Percentiles rank a stretch among this genome's conserved stretches.
Evolutionary conservation across 2,888 invertebrate genomes (phyloP).

Genomic region (Automeris io): DNA sequence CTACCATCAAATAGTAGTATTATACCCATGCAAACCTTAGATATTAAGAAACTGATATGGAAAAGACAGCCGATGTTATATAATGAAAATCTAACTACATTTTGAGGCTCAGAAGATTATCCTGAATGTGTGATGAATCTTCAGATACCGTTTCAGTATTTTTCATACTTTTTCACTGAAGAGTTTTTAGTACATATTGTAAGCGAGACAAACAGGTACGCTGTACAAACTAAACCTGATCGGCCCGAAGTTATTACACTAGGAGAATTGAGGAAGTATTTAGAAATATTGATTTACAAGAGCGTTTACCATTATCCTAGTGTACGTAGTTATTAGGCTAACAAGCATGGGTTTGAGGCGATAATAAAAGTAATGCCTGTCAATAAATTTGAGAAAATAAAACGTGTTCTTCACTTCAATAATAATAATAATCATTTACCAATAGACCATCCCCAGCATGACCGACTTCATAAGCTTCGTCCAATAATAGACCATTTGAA

Average conservation of each 20-base stretch:
- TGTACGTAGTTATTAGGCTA: slow-evolving; percentile 19
- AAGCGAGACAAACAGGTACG: slow-evolving; percentile 14
- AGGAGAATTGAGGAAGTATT: slow-evolving; percentile 11
- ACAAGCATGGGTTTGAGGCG: slow-evolving; percentile 14
- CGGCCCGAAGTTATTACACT: slow-evolving; percentile 10
- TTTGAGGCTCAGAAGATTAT: slow-evolving; percentile 12
- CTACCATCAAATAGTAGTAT: no score
- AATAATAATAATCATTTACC: slow-evolving; percentile 19
- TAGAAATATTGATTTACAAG: slow-evolving; percentile 13
- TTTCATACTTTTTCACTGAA: slow-evolving; percentile 15
- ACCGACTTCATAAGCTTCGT: slow-evolving; percentile 22
- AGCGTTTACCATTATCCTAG: slow-evolving; percentile 14
- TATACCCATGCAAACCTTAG: no score
- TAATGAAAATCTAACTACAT: no score
- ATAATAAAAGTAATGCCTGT: slow-evolving; percentile 17
- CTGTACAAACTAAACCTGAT: slow-evolving; percentile 14
- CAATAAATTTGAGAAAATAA: slow-evolving; percentile 24
- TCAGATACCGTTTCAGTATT: slow-evolving; percentile 15
- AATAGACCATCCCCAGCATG: slow-evolving; percentile 11
- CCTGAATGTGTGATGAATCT: slow-evolving; percentile 14
- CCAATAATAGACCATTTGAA: slow-evolving; percentile 19
- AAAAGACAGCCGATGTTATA: no score
- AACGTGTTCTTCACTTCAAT: slow-evolving; percentile 23
- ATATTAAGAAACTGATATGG: no score
- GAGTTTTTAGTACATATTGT: slow-evolving; percentile 15